Conservation (phyloP, 2,797 vertebrate genomes). For the Cottoperca gobio region DNA sequence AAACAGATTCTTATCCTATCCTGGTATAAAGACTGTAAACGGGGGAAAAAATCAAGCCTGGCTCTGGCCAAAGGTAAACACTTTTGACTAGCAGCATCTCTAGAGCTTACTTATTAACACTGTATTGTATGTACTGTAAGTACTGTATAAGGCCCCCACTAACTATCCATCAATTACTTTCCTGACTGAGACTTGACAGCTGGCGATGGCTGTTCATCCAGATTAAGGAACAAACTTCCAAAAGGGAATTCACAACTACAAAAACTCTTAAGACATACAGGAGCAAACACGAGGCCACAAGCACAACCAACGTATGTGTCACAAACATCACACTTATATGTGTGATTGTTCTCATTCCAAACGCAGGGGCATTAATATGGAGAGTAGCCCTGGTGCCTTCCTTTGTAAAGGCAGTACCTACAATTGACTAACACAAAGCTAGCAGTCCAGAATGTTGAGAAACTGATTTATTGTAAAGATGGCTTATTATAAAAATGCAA, state of each 20-base stretch:
- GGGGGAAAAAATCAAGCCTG: neutral
- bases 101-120: neutral
- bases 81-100: neutral
- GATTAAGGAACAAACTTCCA: constrained; percentile 26
- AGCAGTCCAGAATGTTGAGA: neutral
- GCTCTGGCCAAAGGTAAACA: neutral
- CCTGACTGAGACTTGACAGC: constrained; percentile 21
- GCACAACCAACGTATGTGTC: neutral
- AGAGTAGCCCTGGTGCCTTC: neutral
- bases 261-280: neutral
- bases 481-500: neutral
- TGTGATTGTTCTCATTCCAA: neutral
- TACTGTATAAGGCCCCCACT: constrained; percentile 9
- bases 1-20: neutral
- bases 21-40: neutral
- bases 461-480: neutral
- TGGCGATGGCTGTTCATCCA: constrained; percentile 11
- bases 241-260: neutral
- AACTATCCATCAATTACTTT: constrained; percentile 29
- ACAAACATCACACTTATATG: neutral
- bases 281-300: neutral
- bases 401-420: neutral
- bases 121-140: too few relatives aligned
- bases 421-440: neutral
- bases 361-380: neutral